Evolutionary conservation across 2,888 invertebrate species (phyloP).

Genomic region (Cistogaster globosa): DNA sequence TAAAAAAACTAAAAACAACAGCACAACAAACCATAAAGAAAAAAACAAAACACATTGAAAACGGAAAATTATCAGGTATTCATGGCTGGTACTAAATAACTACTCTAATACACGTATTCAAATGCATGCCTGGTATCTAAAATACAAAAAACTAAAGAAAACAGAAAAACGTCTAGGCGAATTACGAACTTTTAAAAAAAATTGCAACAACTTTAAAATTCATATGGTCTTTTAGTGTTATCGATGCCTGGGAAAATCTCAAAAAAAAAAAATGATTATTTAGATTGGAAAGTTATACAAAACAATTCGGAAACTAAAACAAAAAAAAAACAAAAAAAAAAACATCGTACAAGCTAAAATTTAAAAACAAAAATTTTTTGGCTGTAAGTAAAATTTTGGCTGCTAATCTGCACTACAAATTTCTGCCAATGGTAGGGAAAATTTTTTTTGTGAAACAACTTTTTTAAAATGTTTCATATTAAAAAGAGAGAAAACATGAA

Average conservation of each 20-base stretch:
- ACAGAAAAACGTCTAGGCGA: slow-evolving; percentile 48
- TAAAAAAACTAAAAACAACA: slow-evolving; percentile 31
- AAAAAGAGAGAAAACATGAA: slow-evolving; percentile 20
- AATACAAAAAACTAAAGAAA: slow-evolving; percentile 17
- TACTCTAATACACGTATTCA: slow-evolving; percentile 65
- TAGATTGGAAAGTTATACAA: slow-evolving; percentile 82
- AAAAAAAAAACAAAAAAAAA: too few species aligned
- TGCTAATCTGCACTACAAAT: slow-evolving; percentile 16
- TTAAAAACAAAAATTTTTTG: neutral
- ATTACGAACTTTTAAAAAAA: slow-evolving; percentile 40
- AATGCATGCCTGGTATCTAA: slow-evolving; percentile 35
- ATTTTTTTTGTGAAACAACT: slow-evolving; percentile 27
- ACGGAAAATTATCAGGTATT: slow-evolving; percentile 65
- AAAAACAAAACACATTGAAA: slow-evolving; percentile 17
- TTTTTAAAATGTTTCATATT: slow-evolving; percentile 21
- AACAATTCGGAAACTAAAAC: slow-evolving; percentile 80
- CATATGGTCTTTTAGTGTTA: slow-evolving; percentile 60
- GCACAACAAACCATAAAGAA: slow-evolving; percentile 5
- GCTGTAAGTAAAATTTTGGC: slow-evolving; percentile 2
- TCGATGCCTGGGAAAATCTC: slow-evolving; percentile 79
- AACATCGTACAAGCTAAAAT: slow-evolving; percentile 42
- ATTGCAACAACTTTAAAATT: slow-evolving; percentile 45
- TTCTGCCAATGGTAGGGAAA: neutral
- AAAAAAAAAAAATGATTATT: slow-evolving; percentile 75
- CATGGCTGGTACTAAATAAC: slow-evolving; percentile 58